A percentile compares a stretch with the other conserved stretches of the same genome.
Conservation (phyloP, 2,888 invertebrate species). For the Rhynchonema sp. region DNA sequence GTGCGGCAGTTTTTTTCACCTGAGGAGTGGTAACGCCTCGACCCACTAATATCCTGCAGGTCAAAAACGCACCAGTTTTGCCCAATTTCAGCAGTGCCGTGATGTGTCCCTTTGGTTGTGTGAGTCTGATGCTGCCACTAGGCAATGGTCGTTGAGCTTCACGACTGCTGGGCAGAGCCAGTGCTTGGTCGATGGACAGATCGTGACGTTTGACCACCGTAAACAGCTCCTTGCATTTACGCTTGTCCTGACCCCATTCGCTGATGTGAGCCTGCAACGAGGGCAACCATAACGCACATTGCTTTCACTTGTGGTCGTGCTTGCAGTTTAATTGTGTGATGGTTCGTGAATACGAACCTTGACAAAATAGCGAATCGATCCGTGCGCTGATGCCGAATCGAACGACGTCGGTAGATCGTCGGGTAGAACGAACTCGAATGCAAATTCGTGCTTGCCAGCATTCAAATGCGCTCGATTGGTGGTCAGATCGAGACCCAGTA, state of each 20-base stretch:
- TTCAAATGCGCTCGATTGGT: neutral
- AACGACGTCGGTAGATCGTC: neutral
- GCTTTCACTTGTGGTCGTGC: neutral
- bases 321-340: too few relatives aligned
- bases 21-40: too few relatives aligned
- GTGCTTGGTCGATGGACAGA: neutral
- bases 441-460: neutral
- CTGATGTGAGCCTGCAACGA: neutral
- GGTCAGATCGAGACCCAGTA: neutral
- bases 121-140: neutral
- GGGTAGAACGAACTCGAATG: neutral
- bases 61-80: neutral
- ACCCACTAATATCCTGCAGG: too few relatives aligned
- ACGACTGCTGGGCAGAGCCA: neutral
- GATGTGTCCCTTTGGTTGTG: neutral
- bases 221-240: neutral
- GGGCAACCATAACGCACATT: neutral
- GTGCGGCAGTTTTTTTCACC: too few relatives aligned
- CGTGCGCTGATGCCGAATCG: neutral
- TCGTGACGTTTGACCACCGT: neutral
- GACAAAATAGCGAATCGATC: neutral
- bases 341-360: neutral
- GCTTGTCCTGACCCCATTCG: neutral
- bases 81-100: neutral
- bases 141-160: neutral